phyloP scores from a whole-genome alignment of 2,888 invertebrate species.

The Dromius quadrimaculatus region DNA sequence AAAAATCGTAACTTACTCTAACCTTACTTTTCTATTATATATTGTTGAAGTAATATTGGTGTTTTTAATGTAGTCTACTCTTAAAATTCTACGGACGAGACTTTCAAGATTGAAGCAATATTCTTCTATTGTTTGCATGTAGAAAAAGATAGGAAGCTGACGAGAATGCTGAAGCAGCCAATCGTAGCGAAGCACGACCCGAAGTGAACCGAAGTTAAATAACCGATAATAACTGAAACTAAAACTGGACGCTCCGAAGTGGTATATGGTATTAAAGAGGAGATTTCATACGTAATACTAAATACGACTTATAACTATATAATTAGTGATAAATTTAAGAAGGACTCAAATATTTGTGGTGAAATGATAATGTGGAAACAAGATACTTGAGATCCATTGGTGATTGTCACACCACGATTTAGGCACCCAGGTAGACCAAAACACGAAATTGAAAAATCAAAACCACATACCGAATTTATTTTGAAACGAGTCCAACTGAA shows the following conservation, averaged over 20 bases:
- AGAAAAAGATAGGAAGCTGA: conserved; percentile 51
- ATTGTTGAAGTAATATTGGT: conserved; percentile 30
- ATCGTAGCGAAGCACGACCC: conserved; percentile 66
- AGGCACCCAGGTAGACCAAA: conserved; percentile 28
- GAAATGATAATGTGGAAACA: conserved; percentile 9
- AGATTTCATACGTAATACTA: conserved; percentile 49
- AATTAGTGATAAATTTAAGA: conserved; percentile 11
- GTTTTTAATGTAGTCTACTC: conserved; percentile 22
- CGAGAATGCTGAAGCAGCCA: conserved; percentile 48
- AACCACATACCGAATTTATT: too few species aligned
- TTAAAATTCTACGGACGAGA: conserved; percentile 27
- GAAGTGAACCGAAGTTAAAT: conserved; percentile 63
- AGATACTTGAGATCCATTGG: too few species aligned
- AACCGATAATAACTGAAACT: conserved; percentile 57
- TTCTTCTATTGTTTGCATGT: not conserved
- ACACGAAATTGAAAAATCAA: not conserved
- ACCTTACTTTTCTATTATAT: conserved; percentile 5
- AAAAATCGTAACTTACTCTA: conserved; percentile 24
- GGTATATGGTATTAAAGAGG: conserved; percentile 66
- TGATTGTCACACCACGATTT: conserved; percentile 25
- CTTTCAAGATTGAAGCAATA: not conserved
- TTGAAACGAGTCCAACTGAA: too few species aligned
- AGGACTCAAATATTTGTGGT: conserved; percentile 16
- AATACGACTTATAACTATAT: conserved; percentile 25
- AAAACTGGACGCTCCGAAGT: conserved; percentile 66